Base-by-base conservation (phyloP, 2,113 vertebrate genomes). In the Cephalophus harveyi region DNA sequence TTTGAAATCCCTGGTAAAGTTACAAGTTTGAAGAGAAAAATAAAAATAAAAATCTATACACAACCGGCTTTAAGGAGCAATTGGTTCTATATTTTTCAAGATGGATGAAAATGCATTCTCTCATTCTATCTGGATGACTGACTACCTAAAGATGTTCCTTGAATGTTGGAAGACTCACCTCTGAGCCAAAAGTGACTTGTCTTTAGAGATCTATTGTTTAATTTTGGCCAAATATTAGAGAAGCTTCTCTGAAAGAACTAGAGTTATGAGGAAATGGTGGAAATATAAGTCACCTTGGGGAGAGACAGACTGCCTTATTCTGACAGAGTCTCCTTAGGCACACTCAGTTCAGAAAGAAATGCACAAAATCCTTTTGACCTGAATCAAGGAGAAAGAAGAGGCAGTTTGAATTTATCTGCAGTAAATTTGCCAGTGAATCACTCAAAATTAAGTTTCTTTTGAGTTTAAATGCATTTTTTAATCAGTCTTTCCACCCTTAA, bases 361-460 rank as follows among this genome's bases (percentile, higher is more conserved):
- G 2, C n/a, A 64, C 16, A 85, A 87, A 60, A 50, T 6, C 25
- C 59, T 27, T 57, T 40, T 67, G 52, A n/a, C 21, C 16, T 83
- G 40, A 84, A 87, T 50, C 79, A 94, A 93, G 59, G 50, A 23
- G 27, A 85, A 85, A 27, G 28, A 83, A 96, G 46, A 91, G 19
- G 50, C 62, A 91, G 11, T 96, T 87, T 87, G 13, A 52, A 78
- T 94, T 78, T 85, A 96, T 85, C 83, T 92, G 16, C 5, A 89
- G 8, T 85, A 94, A 36, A 7, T 88, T 91, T 96, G 43, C 19
- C 52, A 71, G 36, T 50, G 79, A 15, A 91, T 79, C 40, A 84
- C 28, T 78, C 48, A 84, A 88, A 94, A 96, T 87, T 87, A 88
- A 87, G 55, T 78, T 94, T 84, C 40, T 79, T 91, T 84, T 79